Conservation (phyloP, 2,113 vertebrate genomes). For the Cynocephalus volans region DNA sequence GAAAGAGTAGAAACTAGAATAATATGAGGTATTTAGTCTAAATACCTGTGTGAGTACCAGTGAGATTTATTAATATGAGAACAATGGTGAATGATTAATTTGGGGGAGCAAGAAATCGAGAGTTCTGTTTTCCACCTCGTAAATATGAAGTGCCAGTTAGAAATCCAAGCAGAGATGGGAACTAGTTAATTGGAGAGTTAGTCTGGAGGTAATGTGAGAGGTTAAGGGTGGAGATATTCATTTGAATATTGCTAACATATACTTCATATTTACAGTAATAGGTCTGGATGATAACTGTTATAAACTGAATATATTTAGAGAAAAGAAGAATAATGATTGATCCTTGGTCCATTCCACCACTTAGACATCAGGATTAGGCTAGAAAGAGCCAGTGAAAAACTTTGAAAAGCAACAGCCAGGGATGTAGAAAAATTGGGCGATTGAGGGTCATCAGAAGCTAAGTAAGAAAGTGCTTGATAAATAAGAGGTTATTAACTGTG, state of each 20-base stretch:
- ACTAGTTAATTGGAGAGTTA: background rate
- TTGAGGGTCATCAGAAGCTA: background rate
- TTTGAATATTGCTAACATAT: background rate
- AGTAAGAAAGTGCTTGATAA: background rate
- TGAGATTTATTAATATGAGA: background rate
- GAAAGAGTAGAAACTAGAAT: background rate
- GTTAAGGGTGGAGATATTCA: too few relatives aligned
- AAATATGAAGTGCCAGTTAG: background rate
- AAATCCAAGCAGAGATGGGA: background rate
- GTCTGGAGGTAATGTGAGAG: background rate
- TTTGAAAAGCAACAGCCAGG: background rate
- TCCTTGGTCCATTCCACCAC: background rate
- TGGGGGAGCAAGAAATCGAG: too few relatives aligned
- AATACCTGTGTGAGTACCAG: background rate
- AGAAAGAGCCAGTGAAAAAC: background rate
- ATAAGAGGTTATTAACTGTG: background rate
- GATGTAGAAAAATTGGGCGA: background rate
- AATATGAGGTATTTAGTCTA: background rate
- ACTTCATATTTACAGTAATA: background rate
- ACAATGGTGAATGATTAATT: fast-evolving
- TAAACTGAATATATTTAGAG: background rate
- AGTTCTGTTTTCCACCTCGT: background rate
- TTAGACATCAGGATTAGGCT: background rate
- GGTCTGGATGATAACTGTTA: background rate
- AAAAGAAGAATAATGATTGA: background rate